Conservation (phyloP, 35 echinoderm and acorn worm species). For the Acanthaster planci region DNA sequence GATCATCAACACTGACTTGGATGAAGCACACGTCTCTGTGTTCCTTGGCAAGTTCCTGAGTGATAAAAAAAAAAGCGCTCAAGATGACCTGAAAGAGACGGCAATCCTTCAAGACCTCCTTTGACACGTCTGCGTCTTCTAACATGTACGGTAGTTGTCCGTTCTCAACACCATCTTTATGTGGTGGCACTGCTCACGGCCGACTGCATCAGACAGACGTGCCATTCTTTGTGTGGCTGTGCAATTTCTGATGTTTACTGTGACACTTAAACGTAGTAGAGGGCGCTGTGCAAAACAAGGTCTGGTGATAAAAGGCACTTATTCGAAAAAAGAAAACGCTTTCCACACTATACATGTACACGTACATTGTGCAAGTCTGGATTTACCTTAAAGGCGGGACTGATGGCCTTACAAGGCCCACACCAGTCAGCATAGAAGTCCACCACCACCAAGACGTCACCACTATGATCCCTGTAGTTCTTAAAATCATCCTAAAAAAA, state of each 20-base stretch:
- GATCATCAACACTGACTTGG: slow-evolving; percentile 36
- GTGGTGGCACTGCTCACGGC: no score
- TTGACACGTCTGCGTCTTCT: no score
- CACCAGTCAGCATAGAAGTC: slow-evolving; percentile 48
- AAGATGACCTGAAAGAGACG: no score
- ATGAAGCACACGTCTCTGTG: slow-evolving; percentile 1
- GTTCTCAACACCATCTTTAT: no score
- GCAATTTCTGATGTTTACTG: not conserved
- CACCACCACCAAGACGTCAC: not conserved
- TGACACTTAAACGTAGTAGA: not conserved
- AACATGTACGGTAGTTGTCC: no score
- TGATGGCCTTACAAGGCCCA: slow-evolving; percentile 48
- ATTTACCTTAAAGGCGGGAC: slow-evolving; percentile 33
- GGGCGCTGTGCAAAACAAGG: not conserved
- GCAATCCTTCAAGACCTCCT: no score
- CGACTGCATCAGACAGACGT: not conserved
- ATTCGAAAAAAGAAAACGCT: not conserved
- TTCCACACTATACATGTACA: not conserved
- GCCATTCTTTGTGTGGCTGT: not conserved
- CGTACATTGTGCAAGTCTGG: not conserved
- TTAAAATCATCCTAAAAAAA: slow-evolving; percentile 37
- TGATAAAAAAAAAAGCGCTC: not conserved
- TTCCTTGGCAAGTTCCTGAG: slow-evolving; percentile 11
- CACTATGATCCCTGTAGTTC: not conserved
- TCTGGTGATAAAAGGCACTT: not conserved